These are phyloP conservation scores for Macrostomum lignano DNA, from an alignment of 1,140 invertebrate genomes.

Conservation along the genomic window DNA sequence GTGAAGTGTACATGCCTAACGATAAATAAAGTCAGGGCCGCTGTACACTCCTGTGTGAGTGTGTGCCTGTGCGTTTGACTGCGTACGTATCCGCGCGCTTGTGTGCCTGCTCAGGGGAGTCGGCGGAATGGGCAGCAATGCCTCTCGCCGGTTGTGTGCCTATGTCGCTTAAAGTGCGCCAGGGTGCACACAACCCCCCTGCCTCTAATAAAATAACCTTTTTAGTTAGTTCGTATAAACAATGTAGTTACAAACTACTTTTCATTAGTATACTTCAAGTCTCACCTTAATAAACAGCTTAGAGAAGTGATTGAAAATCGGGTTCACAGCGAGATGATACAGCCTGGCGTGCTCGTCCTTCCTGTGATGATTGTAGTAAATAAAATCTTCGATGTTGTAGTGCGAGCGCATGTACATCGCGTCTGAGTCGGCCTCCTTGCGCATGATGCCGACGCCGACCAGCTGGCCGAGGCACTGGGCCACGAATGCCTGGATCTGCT, in stretches of 20 bases:
- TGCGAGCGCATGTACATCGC: constrained; percentile 28
- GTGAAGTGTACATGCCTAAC: too few relatives aligned
- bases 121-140: too few relatives aligned
- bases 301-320: constrained; percentile 32
- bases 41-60: too few relatives aligned
- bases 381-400: constrained; percentile 32
- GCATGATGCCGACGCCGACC: constrained; percentile 21
- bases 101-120: too few relatives aligned
- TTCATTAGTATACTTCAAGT: not conserved
- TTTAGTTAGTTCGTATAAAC: too few relatives aligned
- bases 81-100: too few relatives aligned
- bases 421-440: constrained; percentile 20
- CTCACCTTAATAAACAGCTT: constrained; percentile 32
- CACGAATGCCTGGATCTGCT: constrained; percentile 24
- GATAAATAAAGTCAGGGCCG: too few relatives aligned
- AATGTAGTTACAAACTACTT: not conserved
- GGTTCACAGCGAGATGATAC: constrained; percentile 31
- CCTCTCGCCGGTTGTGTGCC: too few relatives aligned
- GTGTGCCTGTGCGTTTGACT: too few relatives aligned
- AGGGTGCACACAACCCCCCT: too few relatives aligned
- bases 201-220: too few relatives aligned
- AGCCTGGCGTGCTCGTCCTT: constrained; percentile 29
- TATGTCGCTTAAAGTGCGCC: too few relatives aligned
- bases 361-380: constrained; percentile 26
- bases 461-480: constrained; percentile 25